A percentile compares a stretch with the other conserved stretches of the same genome.
phyloP scores from a whole-genome alignment of 2,113 vertebrate species.

The Neolamprologus devosi region DNA sequence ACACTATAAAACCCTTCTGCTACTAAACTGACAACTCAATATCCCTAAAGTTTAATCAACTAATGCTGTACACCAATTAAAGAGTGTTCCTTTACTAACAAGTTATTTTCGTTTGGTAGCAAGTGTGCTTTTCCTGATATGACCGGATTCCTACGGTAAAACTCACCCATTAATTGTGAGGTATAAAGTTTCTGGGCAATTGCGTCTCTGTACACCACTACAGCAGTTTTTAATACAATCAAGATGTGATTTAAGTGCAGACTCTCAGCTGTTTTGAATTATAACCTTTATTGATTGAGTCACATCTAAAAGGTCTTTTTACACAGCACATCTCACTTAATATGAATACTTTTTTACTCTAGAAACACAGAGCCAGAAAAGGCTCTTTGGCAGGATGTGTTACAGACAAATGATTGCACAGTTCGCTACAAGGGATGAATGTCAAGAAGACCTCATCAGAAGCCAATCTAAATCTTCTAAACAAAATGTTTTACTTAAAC shows the following conservation, averaged over 20 bases:
- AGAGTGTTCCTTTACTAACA: not conserved
- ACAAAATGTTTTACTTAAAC: not conserved
- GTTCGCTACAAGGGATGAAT: not conserved
- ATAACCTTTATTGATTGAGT: constrained; percentile 8
- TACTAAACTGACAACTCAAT: not conserved
- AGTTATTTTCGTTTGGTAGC: not conserved
- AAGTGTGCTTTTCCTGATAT: not conserved
- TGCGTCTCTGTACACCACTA: accelerated
- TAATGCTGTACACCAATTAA: not conserved
- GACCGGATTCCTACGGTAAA: not conserved
- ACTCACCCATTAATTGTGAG: accelerated
- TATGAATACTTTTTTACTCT: not conserved
- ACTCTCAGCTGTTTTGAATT: not conserved
- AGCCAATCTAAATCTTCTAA: accelerated
- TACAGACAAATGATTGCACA: not conserved
- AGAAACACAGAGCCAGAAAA: not conserved
- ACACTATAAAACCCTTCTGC: accelerated
- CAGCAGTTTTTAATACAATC: not conserved
- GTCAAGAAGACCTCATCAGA: not conserved
- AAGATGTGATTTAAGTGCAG: not conserved
- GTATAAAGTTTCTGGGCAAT: not conserved
- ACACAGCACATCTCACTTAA: not conserved
- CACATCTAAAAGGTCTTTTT: not conserved
- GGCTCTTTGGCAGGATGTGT: not conserved
- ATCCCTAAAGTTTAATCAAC: accelerated